Percentiles rank a stretch among this genome's conserved stretches.
Evolutionary conservation across 2,888 invertebrate species (phyloP).

Genomic region (Metacarcinus magister): DNA sequence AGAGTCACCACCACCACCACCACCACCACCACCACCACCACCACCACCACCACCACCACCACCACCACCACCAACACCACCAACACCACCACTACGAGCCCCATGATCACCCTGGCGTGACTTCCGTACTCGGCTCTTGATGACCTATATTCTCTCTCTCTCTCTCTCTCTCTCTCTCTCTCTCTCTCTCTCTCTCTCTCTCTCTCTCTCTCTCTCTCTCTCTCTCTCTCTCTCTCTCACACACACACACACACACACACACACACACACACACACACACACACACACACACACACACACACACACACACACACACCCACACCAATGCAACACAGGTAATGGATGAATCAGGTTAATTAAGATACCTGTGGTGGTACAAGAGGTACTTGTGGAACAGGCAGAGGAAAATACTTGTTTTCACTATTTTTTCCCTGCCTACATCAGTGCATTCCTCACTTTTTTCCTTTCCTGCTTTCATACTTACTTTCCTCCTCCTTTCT

Average conservation of each 20-base stretch:
- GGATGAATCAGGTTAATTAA: not conserved
- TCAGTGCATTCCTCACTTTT: not conserved
- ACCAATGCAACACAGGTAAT: slow-evolving; percentile 9
- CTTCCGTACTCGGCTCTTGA: slow-evolving; percentile 38
- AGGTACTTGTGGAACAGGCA: not conserved
- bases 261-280: slow-evolving; percentile 26
- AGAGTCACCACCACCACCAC: not conserved
- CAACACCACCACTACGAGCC: not conserved
- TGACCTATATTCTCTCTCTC: not conserved
- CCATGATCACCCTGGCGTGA: slow-evolving; percentile 15
- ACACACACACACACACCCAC: not conserved
- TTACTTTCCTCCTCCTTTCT: not conserved
- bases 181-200: not conserved
- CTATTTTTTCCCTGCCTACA: not conserved
- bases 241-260: slow-evolving; percentile 28
- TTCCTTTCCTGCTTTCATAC: not conserved
- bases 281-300: slow-evolving; percentile 3
- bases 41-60: not conserved
- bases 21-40: not conserved
- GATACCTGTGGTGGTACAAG: not conserved
- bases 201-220: not conserved
- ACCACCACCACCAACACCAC: not conserved
- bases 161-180: not conserved
- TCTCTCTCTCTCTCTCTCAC: not conserved
- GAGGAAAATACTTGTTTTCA: not conserved